Evolutionary conservation across 2,797 vertebrate species (phyloP), one percentile per base, ranked within the genome.

Genomic region (Dryobates pubescens): DNA sequence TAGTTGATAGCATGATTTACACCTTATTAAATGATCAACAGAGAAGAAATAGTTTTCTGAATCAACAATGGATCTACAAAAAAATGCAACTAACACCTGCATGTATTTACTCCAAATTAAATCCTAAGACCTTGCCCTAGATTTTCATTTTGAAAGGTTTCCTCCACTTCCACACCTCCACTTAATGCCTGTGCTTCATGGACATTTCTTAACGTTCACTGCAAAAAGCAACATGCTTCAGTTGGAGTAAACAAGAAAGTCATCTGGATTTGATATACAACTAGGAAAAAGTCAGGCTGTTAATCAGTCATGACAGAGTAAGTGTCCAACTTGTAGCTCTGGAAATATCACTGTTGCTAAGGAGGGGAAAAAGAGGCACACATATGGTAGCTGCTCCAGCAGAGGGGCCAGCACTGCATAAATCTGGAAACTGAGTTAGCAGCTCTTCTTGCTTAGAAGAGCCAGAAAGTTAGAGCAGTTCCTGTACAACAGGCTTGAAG

Each of bases 181-280:
- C 6, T 36, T 15, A 45, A 45, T 8, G 47, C 11, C 72, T 65
- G 59, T 2, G 3, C 56, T 49, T 38, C n/a, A 43, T 0, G 4
- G n/a, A 75, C 10, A 70, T 49, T 83, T 75, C 38, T 32, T 38
- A 17, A 12, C 1, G 10, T 26, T 56, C 23, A 53, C n/a, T 93
- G 92, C 26, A 73, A 82, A 87, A 89, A 76, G 34, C 34, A 79
- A 76, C 20, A 41, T 17, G 45, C 14, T 41, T 57, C 36, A 92
- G 51, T 32, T 29, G 61, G 29, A 89, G 29, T 53, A 91, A 92
- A 91, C 64, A 91, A 86, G 53, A 70, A 84, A 92, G 57, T 88
- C 64, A 95, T 92, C 88, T 93, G 92, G 88, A 92, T 91, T 92
- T 89, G 61, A 79, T 82, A 79, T 3, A 9, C 56, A 88, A 59